Evolutionary conservation across 2,888 invertebrate species (phyloP).

Genomic region (Rapana venosa): DNA sequence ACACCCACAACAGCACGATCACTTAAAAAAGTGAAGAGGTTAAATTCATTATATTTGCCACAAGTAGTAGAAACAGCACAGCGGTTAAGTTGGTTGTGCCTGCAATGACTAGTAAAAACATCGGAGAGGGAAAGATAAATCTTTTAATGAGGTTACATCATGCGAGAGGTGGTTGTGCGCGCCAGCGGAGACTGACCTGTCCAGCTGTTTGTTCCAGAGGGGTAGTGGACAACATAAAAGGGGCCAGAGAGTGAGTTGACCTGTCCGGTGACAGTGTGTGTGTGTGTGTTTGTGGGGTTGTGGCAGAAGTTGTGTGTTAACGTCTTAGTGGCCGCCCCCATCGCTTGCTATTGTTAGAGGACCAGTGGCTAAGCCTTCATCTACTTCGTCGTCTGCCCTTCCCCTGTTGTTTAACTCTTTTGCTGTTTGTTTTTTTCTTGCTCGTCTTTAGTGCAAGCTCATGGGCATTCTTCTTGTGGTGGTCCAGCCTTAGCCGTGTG

Average conservation of each 20-base stretch:
- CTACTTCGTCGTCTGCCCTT: not conserved
- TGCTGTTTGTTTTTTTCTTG: not conserved
- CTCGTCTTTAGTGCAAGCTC: no score
- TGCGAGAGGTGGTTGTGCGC: no score
- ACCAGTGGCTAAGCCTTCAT: not conserved
- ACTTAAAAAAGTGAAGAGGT: no score
- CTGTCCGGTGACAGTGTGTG: not conserved
- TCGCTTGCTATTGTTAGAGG: not conserved
- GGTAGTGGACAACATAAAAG: slow-evolving; percentile 77
- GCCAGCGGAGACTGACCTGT: not conserved
- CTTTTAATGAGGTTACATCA: no score
- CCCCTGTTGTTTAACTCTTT: not conserved
- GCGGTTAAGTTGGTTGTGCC: no score
- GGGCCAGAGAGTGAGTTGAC: slow-evolving; percentile 77
- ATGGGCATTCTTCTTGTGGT: no score
- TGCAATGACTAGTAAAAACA: no score
- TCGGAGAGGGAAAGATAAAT: no score
- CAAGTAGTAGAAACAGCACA: no score
- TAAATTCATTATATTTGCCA: no score
- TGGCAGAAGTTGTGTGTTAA: not conserved
- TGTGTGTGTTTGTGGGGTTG: not conserved
- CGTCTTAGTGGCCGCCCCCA: not conserved
- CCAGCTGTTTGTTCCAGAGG: slow-evolving; percentile 67
- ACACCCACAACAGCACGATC: no score
- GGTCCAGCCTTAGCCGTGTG: no score